Evolutionary conservation across 2,113 vertebrate species (phyloP).

Genomic region (Nycticryphes semicollaris): DNA sequence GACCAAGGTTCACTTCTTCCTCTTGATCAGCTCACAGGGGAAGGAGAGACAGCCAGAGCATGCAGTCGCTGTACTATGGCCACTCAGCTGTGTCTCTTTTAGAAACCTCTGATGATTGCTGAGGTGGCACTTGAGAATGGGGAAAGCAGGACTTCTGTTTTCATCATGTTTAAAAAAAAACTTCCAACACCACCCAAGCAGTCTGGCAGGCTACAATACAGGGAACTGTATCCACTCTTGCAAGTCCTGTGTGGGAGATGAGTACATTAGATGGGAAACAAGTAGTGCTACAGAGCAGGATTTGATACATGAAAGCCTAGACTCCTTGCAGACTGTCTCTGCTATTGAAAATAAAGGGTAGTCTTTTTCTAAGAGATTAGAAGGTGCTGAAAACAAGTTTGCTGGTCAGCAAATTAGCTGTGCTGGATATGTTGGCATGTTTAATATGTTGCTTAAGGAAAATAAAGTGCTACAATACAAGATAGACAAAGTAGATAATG

Average conservation of each 20-base stretch:
- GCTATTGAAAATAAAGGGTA: not conserved
- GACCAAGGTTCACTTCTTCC: not conserved
- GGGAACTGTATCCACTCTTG: not conserved
- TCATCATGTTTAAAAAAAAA: conserved; percentile 1
- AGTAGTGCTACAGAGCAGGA: not conserved
- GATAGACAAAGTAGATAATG: conserved; percentile 49
- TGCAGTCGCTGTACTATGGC: not conserved
- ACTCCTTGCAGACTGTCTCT: conserved; percentile 15
- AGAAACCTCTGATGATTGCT: not conserved
- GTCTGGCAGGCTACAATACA: not conserved
- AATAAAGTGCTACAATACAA: conserved; percentile 60
- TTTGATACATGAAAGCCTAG: not conserved
- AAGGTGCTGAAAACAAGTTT: conserved; percentile 63
- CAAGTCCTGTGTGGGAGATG: not conserved
- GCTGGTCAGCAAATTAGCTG: conserved; percentile 58
- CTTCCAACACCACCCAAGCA: not conserved
- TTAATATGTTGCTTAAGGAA: conserved; percentile 55
- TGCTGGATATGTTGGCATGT: conserved; percentile 48
- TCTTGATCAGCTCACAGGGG: not conserved
- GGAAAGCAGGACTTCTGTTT: conserved; percentile 1
- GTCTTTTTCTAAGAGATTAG: conserved; percentile 54
- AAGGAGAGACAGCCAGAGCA: not conserved
- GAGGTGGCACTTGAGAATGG: not conserved
- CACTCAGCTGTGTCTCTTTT: not conserved
- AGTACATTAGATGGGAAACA: not conserved